A percentile compares a stretch with the other conserved stretches of the same genome.
phyloP scores from a whole-genome alignment of 2,888 invertebrate species.

The Patella caerulea region DNA sequence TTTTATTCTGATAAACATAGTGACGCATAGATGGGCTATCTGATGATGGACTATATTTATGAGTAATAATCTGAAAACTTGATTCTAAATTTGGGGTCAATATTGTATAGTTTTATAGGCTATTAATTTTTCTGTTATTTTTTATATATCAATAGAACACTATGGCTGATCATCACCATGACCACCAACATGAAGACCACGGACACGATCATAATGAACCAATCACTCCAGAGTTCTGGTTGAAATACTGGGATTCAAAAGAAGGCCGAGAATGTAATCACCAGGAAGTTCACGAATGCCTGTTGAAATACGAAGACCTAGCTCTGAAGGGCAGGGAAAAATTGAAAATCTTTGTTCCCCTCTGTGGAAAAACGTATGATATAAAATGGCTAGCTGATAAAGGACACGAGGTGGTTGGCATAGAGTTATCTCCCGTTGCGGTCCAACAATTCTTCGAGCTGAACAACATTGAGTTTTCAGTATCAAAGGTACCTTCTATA shows the following conservation, averaged over 20 bases:
- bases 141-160: too few relatives aligned
- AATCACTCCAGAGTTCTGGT: background rate
- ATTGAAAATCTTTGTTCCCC: background rate
- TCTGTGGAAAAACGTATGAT: conserved; percentile 3
- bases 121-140: too few relatives aligned
- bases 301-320: background rate
- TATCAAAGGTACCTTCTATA: background rate
- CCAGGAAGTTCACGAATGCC: background rate
- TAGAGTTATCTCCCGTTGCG: background rate
- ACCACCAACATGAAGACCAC: too few relatives aligned
- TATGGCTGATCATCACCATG: too few relatives aligned
- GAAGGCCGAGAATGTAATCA: background rate
- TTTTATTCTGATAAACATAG: too few relatives aligned
- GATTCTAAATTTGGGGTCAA: too few relatives aligned
- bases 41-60: too few relatives aligned
- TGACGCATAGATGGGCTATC: too few relatives aligned
- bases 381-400: background rate
- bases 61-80: too few relatives aligned
- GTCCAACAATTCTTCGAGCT: background rate
- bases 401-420: background rate
- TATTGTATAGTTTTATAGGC: too few relatives aligned
- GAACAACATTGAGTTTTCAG: background rate
- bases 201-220: too few relatives aligned
- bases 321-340: background rate
- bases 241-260: background rate